These are phyloP conservation scores for Chloroceryle inda DNA, from an alignment of 2,797 vertebrate species.

Conservation along the genomic window DNA sequence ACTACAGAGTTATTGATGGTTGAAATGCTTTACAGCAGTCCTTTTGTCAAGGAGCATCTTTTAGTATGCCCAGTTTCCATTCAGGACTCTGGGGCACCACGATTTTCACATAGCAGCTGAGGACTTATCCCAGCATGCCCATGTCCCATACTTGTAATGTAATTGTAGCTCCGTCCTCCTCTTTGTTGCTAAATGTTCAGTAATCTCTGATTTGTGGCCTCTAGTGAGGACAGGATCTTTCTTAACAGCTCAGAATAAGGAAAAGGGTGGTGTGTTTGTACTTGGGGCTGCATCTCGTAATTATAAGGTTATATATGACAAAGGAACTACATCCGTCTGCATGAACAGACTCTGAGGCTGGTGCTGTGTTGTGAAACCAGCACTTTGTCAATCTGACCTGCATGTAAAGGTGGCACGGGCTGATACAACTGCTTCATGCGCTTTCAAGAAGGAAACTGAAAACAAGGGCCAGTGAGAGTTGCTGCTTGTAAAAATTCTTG, in stretches of 20 bases:
- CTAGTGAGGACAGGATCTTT: not conserved
- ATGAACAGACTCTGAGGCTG: not conserved
- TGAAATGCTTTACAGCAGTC: not conserved
- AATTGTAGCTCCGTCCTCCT: not conserved
- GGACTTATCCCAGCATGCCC: not conserved
- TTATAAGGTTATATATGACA: constrained; percentile 29
- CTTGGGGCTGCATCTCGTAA: constrained; percentile 42
- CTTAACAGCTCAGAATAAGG: constrained; percentile 27
- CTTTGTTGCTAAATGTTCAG: not conserved
- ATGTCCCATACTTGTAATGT: not conserved
- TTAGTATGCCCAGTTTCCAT: not conserved
- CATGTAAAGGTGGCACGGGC: not conserved
- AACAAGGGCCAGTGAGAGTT: rapidly evolving
- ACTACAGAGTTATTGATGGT: not conserved
- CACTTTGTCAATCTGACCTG: not conserved
- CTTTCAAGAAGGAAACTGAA: not conserved
- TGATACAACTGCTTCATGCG: not conserved
- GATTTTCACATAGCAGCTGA: not conserved
- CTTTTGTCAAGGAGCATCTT: not conserved
- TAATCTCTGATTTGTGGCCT: constrained; percentile 1
- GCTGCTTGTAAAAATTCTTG: not conserved
- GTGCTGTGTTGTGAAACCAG: not conserved
- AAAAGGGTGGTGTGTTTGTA: constrained; percentile 17
- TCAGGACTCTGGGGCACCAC: not conserved
- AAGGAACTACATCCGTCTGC: not conserved